These are phyloP conservation scores for Euproctis similis DNA, from an alignment of 2,888 invertebrate genomes.

Conservation along the genomic window DNA sequence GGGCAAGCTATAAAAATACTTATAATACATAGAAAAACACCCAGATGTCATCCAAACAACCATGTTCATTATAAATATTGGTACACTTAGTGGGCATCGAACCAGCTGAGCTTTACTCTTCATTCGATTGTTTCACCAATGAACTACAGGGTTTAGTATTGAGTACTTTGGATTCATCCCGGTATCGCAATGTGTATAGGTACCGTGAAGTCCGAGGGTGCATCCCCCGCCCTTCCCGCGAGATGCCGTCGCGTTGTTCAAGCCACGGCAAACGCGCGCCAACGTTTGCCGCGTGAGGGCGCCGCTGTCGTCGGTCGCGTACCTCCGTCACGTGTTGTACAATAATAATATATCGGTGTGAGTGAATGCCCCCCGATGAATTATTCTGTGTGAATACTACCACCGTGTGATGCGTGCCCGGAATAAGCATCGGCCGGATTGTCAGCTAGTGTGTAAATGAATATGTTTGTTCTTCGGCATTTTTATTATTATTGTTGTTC, in stretches of 20 bases:
- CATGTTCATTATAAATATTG: no score
- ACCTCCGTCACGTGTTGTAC: conserved; percentile 46
- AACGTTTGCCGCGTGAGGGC: conserved; percentile 69
- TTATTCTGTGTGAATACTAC: conserved; percentile 59
- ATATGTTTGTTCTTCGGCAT: conserved; percentile 60
- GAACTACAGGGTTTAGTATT: no score
- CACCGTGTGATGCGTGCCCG: conserved; percentile 53
- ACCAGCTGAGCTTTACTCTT: no score
- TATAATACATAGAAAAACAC: no score
- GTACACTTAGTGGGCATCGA: no score
- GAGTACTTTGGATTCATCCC: conserved; percentile 50
- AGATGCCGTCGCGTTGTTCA: conserved; percentile 27
- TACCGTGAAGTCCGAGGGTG: conserved; percentile 39
- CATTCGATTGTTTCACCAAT: no score
- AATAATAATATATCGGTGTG: conserved; percentile 46
- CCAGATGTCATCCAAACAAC: no score
- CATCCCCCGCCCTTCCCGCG: conserved; percentile 54
- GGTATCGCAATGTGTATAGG: conserved; percentile 7
- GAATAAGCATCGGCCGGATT: conserved; percentile 53
- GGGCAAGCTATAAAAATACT: no score
- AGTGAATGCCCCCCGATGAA: conserved; percentile 47
- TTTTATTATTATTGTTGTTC: conserved; percentile 47
- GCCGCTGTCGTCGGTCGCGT: conserved; percentile 41
- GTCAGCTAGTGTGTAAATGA: conserved; percentile 54
- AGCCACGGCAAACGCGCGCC: conserved; percentile 64